These are phyloP conservation scores for Glomeris maerens DNA, from an alignment of 1,140 invertebrate species.

Conservation along the genomic window DNA sequence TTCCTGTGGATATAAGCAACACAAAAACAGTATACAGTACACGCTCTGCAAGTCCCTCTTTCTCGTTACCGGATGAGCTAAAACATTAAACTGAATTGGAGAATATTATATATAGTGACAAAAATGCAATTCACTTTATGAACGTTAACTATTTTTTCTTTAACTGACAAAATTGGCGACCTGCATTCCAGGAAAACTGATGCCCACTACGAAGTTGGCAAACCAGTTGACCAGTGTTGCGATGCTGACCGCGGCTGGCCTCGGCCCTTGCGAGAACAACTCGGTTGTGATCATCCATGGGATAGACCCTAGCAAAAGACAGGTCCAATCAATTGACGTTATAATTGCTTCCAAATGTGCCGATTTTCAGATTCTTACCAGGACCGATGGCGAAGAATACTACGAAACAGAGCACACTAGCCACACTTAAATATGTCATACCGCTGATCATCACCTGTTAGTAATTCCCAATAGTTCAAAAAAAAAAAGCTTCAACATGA, in stretches of 20 bases:
- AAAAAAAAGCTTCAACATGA: slow-evolving; percentile 52
- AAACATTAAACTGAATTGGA: too few species aligned
- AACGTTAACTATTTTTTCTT: too few species aligned
- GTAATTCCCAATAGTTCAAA: too few species aligned
- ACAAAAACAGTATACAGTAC: not conserved
- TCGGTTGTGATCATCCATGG: slow-evolving; percentile 99
- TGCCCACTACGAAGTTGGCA: slow-evolving; percentile 92
- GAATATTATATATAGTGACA: too few species aligned
- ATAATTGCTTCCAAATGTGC: not conserved
- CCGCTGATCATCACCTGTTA: slow-evolving; percentile 95
- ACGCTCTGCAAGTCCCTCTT: not conserved
- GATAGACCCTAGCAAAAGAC: slow-evolving; percentile 53
- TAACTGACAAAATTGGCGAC: slow-evolving; percentile 31
- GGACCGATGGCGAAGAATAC: slow-evolving; percentile 94
- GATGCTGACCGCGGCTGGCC: slow-evolving; percentile 94
- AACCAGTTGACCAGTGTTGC: slow-evolving; percentile 97
- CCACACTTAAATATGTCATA: slow-evolving; percentile 91
- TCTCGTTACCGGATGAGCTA: not conserved
- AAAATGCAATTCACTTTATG: too few species aligned
- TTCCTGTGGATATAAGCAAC: slow-evolving; percentile 44
- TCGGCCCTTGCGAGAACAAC: slow-evolving; percentile 89
- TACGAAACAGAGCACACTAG: slow-evolving; percentile 83
- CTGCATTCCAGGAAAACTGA: slow-evolving; percentile 86
- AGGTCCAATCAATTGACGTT: not conserved
- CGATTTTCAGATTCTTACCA: slow-evolving; percentile 28